Base-by-base conservation (phyloP, 2,888 invertebrate species). In the Machimus atricapillus region DNA sequence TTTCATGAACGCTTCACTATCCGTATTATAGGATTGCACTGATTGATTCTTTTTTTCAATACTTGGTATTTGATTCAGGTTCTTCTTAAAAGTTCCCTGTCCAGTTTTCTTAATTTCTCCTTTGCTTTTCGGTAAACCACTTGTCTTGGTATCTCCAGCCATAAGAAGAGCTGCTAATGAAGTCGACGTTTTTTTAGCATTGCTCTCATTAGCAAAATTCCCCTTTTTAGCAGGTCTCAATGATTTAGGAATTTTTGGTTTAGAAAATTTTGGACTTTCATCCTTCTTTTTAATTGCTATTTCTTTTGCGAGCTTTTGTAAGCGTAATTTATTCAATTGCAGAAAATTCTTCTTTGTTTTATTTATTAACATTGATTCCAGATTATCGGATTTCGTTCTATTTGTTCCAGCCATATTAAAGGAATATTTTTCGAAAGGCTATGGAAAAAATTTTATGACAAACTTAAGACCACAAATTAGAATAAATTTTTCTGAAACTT, bases 1-100 rank as follows among this genome's bases (percentile, higher is more conserved):
- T 78, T 43, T 86, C 4, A 87, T 73, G 16, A 87, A 87, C 14
- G 43, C 31, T 52, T 86, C 87, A 19, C 43, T 37, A 4, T 78
- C 85, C 0, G 37, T 43, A 34, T 86, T 73, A 31, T 77, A 78
- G 6, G 86, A 56, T 46, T 87, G 86, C 1, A 66, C 66, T 16
- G 37, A 77, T 78, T 83, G 7, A 83, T 83, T 56, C 16, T 12
- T 83, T 66, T 34, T 83, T 58, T 40, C 27, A 37, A 5, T n/a
- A 7, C 2, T 27, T 83, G 16, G 8, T 12, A 14, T 23, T 19
- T 9, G 5, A 79, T 14, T 14, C 7, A 31, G 9, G 1, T 23
- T 23, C 14, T 31, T 79, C 31, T 56, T 79, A 2, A 4, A 27
- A 3, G 4, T 23, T 9, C 23, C 27, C 27, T 52, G 52, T 46